phyloP scores from a whole-genome alignment of 2,797 vertebrate species.

The Rhadinocentrus ornatus region DNA sequence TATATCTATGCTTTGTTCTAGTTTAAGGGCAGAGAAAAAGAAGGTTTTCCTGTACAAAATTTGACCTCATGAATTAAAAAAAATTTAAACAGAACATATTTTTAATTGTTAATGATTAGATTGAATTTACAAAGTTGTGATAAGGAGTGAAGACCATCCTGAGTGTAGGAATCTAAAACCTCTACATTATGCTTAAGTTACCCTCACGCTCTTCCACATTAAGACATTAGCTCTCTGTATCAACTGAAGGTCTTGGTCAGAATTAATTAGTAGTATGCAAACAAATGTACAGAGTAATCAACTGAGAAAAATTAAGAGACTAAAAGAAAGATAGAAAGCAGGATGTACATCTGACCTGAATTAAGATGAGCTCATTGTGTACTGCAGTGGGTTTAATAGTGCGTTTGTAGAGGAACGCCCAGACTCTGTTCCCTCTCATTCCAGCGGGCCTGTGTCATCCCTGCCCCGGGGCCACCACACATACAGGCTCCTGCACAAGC shows the following conservation, averaged over 20 bases:
- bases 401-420: constrained; percentile 89
- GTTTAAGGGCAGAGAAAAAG: constrained; percentile 22
- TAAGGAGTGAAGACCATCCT: constrained; percentile 52
- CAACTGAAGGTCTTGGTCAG: constrained; percentile 5
- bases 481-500: constrained; percentile 79
- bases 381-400: constrained; percentile 87
- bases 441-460: constrained; percentile 87
- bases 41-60: constrained; percentile 40
- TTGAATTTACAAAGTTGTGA: constrained; percentile 57
- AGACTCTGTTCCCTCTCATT: constrained; percentile 88
- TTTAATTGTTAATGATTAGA: constrained; percentile 75
- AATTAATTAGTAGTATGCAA: constrained; percentile 11
- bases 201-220: constrained; percentile 29
- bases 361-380: constrained; percentile 91
- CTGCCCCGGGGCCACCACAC: constrained; percentile 84
- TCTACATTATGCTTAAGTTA: constrained; percentile 42
- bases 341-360: constrained; percentile 90
- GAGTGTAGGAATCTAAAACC: constrained; percentile 32
- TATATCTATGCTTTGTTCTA: constrained; percentile 35
- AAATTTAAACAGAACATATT: constrained; percentile 58
- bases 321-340: constrained; percentile 66
- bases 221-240: constrained; percentile 10
- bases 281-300: constrained; percentile 45
- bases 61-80: constrained; percentile 54
- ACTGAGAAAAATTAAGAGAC: constrained; percentile 45